Evolutionary conservation across 1,140 invertebrate genomes (phyloP), one percentile per base, ranked within the genome.

Genomic region (Orius insidiosus): DNA sequence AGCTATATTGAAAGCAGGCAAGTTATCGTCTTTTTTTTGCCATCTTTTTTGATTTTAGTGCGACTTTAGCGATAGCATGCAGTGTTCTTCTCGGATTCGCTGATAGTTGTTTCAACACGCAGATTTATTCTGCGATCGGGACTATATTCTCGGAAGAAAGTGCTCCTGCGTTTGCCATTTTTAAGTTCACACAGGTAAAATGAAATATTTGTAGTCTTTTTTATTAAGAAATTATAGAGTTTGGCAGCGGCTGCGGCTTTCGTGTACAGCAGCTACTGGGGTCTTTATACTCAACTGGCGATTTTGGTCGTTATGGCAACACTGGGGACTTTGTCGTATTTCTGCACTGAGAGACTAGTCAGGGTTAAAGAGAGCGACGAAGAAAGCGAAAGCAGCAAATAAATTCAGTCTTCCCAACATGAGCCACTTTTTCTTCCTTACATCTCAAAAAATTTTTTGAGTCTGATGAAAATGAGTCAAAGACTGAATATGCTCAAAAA

Each of bases 61-160:
- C 63, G 32, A 59, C 59, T 42, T 58, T 98, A 24, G 92, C 90
- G 0, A 74, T 97, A 60, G 61, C 85, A 10, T 92, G 88, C 62
- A 88, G 87, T 54, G 84, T 95, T 55, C 62, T 94, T 0, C 66
- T 97, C 0, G 94, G 94, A 10, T 84, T 98, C 55, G 93, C 88
- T 2, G 94, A 98, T 62, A 81, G 86, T 14, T 94, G 89, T 63
- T 95, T 80, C 62, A 97, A 97, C 57, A 98, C 93, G 0, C 93
- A 97, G 63, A 77, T 97, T 11, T 97, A 92, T 59, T 85, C 89
- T 0, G 76, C 95, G 15, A 63, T 98, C 5, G 93, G 90, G 5
- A 72, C 77, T 8, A 71, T 92, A 35, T 98, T 56, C 41, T 49
- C 52, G 18, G 51, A 56, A 15, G 49, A 57, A 31, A 56, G 54